Base-by-base conservation (phyloP, 2,113 vertebrate genomes). In the Halcyon malimbica region DNA sequence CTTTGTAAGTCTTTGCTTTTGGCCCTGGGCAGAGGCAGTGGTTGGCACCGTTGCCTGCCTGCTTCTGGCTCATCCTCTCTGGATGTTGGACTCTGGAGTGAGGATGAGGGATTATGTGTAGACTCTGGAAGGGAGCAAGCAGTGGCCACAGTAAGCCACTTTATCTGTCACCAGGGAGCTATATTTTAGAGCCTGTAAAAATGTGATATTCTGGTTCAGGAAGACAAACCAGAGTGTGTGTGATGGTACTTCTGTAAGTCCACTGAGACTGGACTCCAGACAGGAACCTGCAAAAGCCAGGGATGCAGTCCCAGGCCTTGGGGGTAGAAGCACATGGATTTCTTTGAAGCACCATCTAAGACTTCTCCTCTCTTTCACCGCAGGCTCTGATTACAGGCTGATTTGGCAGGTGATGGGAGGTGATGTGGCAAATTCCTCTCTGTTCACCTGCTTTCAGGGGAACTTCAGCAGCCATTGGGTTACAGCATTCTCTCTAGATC, bases 401-500 rank as follows among this genome's bases (percentile, higher is more conserved):
- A 15, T 81, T 56, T 77, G 41, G 44, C 21, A 9, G 42, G 31
- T 51, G 60, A 15, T 13, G 18, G 11, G 26, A 71, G 29, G 10
- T 35, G 39, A 68, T 33, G 64, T 16, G 57, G 12, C 51, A 59
- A 75, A 28, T 26, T 35, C 19, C 25, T 11, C 59, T 80, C 44
- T 74, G n/a, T 59, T 56, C 79, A 31, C 24, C 10, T 7, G 0
- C n/a, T 46, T 24, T 17, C n/a, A 16, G 26, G 24, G 28, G n/a
- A 62, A 21, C 9, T n/a, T 78, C 28, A 24, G 44, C 50, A 62
- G 31, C 16, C 3, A 1, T 26, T 5, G 5, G 5, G 31, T 73
- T 64, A 44, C 10, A 3, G 16, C 1, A 1, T 21, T 29, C 5
- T 46, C 17, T 1, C 0, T 6, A 28, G 53, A 25, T 33, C 25